These are phyloP conservation scores for Myotis vivesi DNA, from an alignment of 2,797 vertebrate genomes.

Conservation along the genomic window DNA sequence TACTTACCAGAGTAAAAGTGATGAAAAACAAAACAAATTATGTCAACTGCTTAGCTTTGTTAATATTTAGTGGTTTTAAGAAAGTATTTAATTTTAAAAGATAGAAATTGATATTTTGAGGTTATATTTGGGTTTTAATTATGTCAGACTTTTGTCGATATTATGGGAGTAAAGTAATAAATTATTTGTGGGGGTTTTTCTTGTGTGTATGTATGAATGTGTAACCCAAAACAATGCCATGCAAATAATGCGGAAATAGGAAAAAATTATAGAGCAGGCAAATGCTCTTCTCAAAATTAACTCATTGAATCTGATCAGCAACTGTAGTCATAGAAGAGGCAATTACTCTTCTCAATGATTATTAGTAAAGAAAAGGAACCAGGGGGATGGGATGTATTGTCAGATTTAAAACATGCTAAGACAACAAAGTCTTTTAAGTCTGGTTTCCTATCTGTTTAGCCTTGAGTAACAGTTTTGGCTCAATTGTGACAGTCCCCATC, in stretches of 20 bases:
- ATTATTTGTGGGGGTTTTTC: not conserved
- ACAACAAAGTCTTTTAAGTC: not conserved
- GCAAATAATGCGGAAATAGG: not conserved
- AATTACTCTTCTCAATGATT: not conserved
- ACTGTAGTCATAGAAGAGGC: not conserved
- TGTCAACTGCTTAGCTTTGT: not conserved
- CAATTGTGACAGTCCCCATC: not conserved
- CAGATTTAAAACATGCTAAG: not conserved
- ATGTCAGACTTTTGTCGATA: not conserved
- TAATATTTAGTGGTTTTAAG: not conserved
- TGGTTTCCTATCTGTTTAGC: not conserved
- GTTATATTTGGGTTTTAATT: not conserved
- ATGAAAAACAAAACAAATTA: not conserved
- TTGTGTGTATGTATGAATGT: not conserved
- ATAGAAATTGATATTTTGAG: not conserved
- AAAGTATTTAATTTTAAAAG: not conserved
- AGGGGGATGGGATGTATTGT: not conserved
- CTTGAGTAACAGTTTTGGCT: not conserved
- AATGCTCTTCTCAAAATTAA: not conserved
- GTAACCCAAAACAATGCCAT: not conserved
- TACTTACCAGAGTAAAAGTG: not conserved
- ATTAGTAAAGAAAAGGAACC: not conserved
- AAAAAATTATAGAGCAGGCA: not conserved
- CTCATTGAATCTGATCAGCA: not conserved
- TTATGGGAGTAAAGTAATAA: not conserved